Percentiles rank a stretch among this genome's conserved stretches.
phyloP scores from a whole-genome alignment of 1,140 invertebrate species.

The Pseudomyrmex concolor region DNA sequence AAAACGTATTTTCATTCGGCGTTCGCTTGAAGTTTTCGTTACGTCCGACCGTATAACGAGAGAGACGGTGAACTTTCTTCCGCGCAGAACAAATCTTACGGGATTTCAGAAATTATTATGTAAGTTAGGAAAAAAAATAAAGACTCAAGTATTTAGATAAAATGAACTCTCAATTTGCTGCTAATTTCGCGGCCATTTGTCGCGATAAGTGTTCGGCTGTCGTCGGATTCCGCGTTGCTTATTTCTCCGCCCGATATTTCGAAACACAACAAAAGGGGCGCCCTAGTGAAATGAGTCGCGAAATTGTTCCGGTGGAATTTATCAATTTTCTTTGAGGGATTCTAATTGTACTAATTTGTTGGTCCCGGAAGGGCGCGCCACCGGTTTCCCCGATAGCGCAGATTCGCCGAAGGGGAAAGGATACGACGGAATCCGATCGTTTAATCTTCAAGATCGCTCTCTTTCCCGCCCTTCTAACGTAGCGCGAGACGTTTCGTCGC shows the following conservation, averaged over 20 bases:
- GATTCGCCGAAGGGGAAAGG: slow-evolving; percentile 62
- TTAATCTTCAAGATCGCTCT: slow-evolving; percentile 80
- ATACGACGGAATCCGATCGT: slow-evolving; percentile 81
- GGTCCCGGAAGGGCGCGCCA: slow-evolving; percentile 74
- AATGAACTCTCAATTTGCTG: slow-evolving; percentile 79
- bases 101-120: not conserved
- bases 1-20: too few species aligned
- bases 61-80: too few species aligned
- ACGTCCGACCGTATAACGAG: too few species aligned
- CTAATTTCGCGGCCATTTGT: slow-evolving; percentile 78
- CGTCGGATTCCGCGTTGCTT: slow-evolving; percentile 33
- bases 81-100: not conserved
- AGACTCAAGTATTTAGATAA: slow-evolving; percentile 65
- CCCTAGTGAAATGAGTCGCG: slow-evolving; percentile 84
- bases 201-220: slow-evolving; percentile 55
- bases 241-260: slow-evolving; percentile 40
- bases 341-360: slow-evolving; percentile 86
- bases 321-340: slow-evolving; percentile 86
- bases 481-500: slow-evolving; percentile 24
- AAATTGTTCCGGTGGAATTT: slow-evolving; percentile 85
- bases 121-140: not conserved
- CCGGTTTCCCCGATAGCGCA: slow-evolving; percentile 56
- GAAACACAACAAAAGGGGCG: slow-evolving; percentile 52
- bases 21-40: too few species aligned
- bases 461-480: slow-evolving; percentile 49